phyloP scores from a whole-genome alignment of 2,888 invertebrate genomes.

The Agonopterix arenella region DNA sequence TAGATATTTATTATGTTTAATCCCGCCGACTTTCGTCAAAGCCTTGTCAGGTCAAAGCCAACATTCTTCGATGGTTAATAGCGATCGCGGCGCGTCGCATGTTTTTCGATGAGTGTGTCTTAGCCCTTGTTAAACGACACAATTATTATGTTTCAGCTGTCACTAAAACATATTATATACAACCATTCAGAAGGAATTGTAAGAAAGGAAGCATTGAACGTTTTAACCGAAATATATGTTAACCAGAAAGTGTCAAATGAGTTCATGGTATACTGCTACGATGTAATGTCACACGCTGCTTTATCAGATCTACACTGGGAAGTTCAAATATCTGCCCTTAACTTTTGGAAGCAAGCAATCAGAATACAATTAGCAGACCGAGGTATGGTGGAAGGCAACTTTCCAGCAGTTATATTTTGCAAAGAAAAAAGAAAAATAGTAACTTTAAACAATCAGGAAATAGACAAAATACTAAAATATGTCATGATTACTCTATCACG shows the following conservation, averaged over 20 bases:
- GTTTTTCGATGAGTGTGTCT: too few relatives aligned
- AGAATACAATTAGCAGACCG: constrained; percentile 16
- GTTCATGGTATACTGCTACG: constrained; percentile 67
- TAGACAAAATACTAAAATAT: constrained; percentile 74
- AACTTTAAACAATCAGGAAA: constrained; percentile 78
- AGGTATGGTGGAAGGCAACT: constrained; percentile 85
- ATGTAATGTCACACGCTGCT: constrained; percentile 77
- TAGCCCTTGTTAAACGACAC: too few relatives aligned
- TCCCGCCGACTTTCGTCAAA: too few relatives aligned
- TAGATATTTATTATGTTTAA: too few relatives aligned
- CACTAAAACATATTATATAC: constrained; percentile 70
- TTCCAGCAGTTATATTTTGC: constrained; percentile 84
- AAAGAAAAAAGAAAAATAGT: constrained; percentile 84
- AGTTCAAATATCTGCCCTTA: constrained; percentile 80
- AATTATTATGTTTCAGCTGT: constrained; percentile 37
- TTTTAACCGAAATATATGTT: constrained; percentile 77
- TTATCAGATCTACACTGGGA: constrained; percentile 85
- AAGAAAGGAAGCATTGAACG: constrained; percentile 78
- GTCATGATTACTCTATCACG: constrained; percentile 78
- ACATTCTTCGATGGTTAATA: too few relatives aligned
- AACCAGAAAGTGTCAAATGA: constrained; percentile 73
- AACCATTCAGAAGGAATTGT: constrained; percentile 83
- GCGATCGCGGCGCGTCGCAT: too few relatives aligned
- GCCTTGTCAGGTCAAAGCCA: too few relatives aligned
- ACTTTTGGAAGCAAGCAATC: constrained; percentile 76